These are phyloP conservation scores for Agrotis puta DNA, from an alignment of 2,888 invertebrate species.

Conservation along the genomic window DNA sequence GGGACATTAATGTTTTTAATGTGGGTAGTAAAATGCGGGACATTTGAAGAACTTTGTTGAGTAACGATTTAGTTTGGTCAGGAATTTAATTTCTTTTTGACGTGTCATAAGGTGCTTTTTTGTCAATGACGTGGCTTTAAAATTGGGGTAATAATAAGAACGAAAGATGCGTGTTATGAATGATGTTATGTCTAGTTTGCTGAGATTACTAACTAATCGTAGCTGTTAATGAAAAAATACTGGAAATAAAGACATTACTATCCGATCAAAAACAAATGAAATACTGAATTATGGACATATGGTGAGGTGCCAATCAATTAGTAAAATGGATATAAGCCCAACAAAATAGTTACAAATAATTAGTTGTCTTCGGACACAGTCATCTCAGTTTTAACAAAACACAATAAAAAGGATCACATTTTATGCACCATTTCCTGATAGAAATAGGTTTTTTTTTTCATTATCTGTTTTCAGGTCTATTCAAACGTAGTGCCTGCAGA, in stretches of 20 bases:
- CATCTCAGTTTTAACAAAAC: not conserved
- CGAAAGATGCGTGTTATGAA: not conserved
- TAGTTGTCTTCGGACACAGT: too few species aligned
- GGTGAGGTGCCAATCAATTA: not conserved
- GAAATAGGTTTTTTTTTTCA: slow-evolving; percentile 6
- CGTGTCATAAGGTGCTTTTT: not conserved
- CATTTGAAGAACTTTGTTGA: slow-evolving; percentile 7
- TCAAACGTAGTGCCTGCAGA: not conserved
- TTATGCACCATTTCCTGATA: not conserved
- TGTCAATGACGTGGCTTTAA: too few species aligned
- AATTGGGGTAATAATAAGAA: not conserved
- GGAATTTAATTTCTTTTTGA: not conserved
- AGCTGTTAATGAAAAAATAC: too few species aligned
- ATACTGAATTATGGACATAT: too few species aligned
- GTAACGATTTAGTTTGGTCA: slow-evolving; percentile 9
- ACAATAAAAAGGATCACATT: not conserved
- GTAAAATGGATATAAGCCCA: not conserved
- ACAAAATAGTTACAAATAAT: too few species aligned
- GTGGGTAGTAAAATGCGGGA: slow-evolving; percentile 15
- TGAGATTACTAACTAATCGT: too few species aligned
- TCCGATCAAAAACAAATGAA: too few species aligned
- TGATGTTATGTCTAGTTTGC: not conserved
- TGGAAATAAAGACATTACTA: too few species aligned
- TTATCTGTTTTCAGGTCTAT: slow-evolving; percentile 7
- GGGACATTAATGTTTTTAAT: slow-evolving; percentile 38